phyloP scores from a whole-genome alignment of 2,113 vertebrate genomes.

The Syrrhaptes paradoxus region DNA sequence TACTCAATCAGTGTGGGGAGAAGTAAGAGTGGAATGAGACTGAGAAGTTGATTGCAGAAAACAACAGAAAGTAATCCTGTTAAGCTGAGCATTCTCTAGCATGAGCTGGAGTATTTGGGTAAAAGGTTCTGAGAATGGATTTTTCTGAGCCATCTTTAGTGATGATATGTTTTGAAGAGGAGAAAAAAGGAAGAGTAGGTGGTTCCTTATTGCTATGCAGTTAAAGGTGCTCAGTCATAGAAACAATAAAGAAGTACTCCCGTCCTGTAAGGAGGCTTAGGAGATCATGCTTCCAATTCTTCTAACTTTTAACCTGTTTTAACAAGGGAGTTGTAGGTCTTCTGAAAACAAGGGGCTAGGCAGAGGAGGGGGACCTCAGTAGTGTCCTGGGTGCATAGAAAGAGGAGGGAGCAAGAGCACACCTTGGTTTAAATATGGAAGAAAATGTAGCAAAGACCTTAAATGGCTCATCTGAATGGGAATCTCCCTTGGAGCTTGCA shows the following conservation, averaged over 20 bases:
- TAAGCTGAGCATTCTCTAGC: background rate
- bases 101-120: background rate
- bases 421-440: background rate
- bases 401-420: background rate
- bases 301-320: background rate
- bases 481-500: background rate
- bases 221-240: background rate
- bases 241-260: background rate
- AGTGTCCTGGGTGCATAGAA: accelerated
- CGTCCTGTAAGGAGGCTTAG: background rate
- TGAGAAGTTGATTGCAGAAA: background rate
- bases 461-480: background rate
- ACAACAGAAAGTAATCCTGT: background rate
- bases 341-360: background rate
- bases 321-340: accelerated
- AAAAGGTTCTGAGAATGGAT: background rate
- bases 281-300: accelerated
- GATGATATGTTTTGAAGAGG: background rate
- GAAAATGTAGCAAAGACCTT: background rate
- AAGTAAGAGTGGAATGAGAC: background rate
- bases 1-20: background rate
- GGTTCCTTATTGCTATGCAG: background rate
- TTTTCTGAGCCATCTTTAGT: background rate
- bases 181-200: background rate
- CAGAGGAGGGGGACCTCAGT: background rate